These are phyloP conservation scores for Drosophila prosaltans DNA, from an alignment of 1,140 invertebrate species.

Conservation along the genomic window DNA sequence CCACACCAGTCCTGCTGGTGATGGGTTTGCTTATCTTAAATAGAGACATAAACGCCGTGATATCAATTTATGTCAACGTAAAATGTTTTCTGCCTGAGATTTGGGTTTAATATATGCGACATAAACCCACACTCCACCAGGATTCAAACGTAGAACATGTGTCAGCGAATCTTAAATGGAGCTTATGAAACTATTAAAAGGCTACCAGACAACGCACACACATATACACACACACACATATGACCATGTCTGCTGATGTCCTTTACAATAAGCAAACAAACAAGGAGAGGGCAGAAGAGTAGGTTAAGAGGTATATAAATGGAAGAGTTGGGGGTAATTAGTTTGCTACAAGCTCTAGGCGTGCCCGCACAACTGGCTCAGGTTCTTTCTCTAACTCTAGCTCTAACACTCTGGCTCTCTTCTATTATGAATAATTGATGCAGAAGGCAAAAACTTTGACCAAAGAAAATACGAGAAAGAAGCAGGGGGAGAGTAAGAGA, in stretches of 20 bases:
- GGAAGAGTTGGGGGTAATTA: constrained; percentile 66
- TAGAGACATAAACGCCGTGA: constrained; percentile 78
- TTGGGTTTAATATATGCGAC: constrained; percentile 65
- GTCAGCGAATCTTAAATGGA: constrained; percentile 83
- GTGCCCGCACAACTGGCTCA: constrained; percentile 40
- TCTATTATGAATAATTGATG: constrained; percentile 70
- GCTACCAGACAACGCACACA: constrained; percentile 52
- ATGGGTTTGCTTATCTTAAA: constrained; percentile 62
- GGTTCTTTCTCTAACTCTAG: not conserved
- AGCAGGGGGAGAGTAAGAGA: constrained; percentile 37
- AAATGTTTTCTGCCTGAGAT: constrained; percentile 49
- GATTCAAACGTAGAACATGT: constrained; percentile 65
- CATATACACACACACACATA: constrained; percentile 28
- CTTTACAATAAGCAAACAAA: constrained; percentile 57
- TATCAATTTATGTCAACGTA: constrained; percentile 81
- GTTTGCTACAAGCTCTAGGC: constrained; percentile 76
- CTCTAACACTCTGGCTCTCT: not conserved
- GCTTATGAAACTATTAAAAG: constrained; percentile 83
- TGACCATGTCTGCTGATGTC: constrained; percentile 47
- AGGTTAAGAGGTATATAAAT: not conserved
- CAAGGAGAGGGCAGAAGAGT: constrained; percentile 35
- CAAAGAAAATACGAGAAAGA: constrained; percentile 9
- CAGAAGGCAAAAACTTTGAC: constrained; percentile 68
- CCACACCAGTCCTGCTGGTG: constrained; percentile 10
- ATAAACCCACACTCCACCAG: constrained; percentile 44